Evolutionary conservation across 2,113 vertebrate genomes (phyloP).

Genomic region (Anarhynchus alexandrinus): DNA sequence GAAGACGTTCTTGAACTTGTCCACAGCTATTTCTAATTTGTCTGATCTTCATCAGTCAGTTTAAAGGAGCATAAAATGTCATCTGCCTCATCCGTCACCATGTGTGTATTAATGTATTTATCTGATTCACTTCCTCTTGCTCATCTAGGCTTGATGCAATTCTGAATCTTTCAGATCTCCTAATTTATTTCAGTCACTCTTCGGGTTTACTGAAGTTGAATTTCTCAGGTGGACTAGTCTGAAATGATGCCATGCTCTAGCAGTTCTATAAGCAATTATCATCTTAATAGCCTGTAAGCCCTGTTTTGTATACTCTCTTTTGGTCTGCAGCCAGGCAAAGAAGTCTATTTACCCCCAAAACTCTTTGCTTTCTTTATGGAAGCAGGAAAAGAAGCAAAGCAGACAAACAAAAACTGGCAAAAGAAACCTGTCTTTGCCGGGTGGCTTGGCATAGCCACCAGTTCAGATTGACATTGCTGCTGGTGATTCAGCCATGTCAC

Average conservation of each 20-base stretch:
- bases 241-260: slow-evolving; percentile 73
- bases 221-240: slow-evolving; percentile 75
- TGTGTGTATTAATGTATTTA: slow-evolving; percentile 77
- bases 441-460: background rate
- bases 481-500: background rate
- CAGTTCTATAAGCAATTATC: slow-evolving; percentile 76
- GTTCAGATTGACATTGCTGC: background rate
- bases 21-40: slow-evolving; percentile 76
- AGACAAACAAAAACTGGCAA: background rate
- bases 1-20: slow-evolving; percentile 70
- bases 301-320: slow-evolving; percentile 63
- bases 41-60: slow-evolving; percentile 78
- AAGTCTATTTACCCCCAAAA: slow-evolving; percentile 13
- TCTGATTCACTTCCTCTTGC: slow-evolving; percentile 70
- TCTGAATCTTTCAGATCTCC: slow-evolving; percentile 72
- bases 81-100: slow-evolving; percentile 71
- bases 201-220: slow-evolving; percentile 60
- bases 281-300: slow-evolving; percentile 66
- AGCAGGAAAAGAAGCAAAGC: background rate
- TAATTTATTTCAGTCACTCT: slow-evolving; percentile 80
- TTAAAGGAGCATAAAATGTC: slow-evolving; percentile 79
- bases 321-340: slow-evolving; percentile 38
- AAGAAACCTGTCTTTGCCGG: background rate
- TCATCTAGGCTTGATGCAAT: slow-evolving; percentile 68
- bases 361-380: background rate